Evolutionary conservation across 2,113 vertebrate genomes (phyloP).

Genomic region (Semnornis frantzii): DNA sequence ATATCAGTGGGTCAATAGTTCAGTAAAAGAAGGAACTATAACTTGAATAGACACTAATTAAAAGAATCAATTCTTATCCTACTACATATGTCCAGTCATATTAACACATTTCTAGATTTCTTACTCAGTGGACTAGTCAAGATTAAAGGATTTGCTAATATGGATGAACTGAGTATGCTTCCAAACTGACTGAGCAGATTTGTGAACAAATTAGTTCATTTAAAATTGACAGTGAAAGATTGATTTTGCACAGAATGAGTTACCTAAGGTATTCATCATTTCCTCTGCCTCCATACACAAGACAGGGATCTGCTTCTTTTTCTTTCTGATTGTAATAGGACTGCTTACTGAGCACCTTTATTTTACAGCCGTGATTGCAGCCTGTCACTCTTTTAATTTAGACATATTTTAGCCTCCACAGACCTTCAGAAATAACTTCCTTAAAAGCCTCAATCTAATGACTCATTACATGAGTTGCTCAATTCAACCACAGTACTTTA

Average conservation of each 20-base stretch:
- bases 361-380: slow-evolving; percentile 83
- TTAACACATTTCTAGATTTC: slow-evolving; percentile 93
- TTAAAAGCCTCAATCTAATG: slow-evolving; percentile 84
- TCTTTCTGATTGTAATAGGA: slow-evolving; percentile 84
- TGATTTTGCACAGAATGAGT: slow-evolving; percentile 87
- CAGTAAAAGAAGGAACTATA: slow-evolving; percentile 78
- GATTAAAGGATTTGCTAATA: slow-evolving; percentile 99
- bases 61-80: slow-evolving; percentile 96
- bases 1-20: slow-evolving; percentile 83
- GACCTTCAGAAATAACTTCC: slow-evolving; percentile 84
- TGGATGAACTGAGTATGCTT: slow-evolving; percentile 92
- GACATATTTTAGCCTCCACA: slow-evolving; percentile 80
- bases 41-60: slow-evolving; percentile 94
- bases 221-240: slow-evolving; percentile 92
- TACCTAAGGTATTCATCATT: slow-evolving; percentile 85
- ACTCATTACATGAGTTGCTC: slow-evolving; percentile 80
- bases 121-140: slow-evolving; percentile 90
- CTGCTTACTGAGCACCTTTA: slow-evolving; percentile 84
- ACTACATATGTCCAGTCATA: slow-evolving; percentile 94
- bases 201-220: slow-evolving; percentile 97
- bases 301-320: slow-evolving; percentile 79
- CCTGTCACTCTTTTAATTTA: slow-evolving; percentile 86
- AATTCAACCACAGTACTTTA: slow-evolving; percentile 78
- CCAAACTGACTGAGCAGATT: slow-evolving; percentile 92
- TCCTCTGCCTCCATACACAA: slow-evolving; percentile 77